A percentile compares a stretch with the other conserved stretches of the same genome.
Evolutionary conservation across 30 jellyfish, hydroid and myxozoan species (phyloP).

Genomic region (Phacellophora camtschatica): DNA sequence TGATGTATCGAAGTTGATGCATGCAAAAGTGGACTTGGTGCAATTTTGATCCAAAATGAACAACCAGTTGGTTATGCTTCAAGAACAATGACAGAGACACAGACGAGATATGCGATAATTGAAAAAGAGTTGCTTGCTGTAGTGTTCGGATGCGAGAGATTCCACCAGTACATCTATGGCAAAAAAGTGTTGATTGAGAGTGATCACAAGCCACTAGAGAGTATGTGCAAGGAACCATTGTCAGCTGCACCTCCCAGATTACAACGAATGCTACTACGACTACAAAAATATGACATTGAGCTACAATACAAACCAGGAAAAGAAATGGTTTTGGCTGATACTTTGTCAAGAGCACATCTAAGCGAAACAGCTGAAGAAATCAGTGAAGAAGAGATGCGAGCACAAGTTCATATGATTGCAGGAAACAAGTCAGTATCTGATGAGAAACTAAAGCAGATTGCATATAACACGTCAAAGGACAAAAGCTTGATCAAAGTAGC

Average conservation of each 20-base stretch:
- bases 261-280: neutral
- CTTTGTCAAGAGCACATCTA: too few species aligned
- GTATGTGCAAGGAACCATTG: neutral
- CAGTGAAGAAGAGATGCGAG: too few species aligned
- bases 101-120: neutral
- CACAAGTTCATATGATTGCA: too few species aligned
- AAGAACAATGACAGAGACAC: conserved; percentile 1
- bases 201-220: conserved; percentile 43
- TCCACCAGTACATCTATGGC: conserved; percentile 21
- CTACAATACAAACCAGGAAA: neutral
- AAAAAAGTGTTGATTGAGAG: neutral
- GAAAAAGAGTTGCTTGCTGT: conserved; percentile 21
- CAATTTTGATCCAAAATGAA: conserved; percentile 9
- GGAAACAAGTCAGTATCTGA: too few species aligned
- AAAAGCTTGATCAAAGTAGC: too few species aligned
- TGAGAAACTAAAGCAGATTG: too few species aligned
- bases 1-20: neutral
- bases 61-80: conserved; percentile 39
- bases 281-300: neutral
- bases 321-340: too few species aligned
- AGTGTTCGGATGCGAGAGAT: neutral
- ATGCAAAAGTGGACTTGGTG: conserved; percentile 35
- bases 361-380: too few species aligned
- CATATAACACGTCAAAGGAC: too few species aligned
- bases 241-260: neutral